These are phyloP conservation scores for Tholera decimalis DNA, from an alignment of 2,888 invertebrate species.

Conservation along the genomic window DNA sequence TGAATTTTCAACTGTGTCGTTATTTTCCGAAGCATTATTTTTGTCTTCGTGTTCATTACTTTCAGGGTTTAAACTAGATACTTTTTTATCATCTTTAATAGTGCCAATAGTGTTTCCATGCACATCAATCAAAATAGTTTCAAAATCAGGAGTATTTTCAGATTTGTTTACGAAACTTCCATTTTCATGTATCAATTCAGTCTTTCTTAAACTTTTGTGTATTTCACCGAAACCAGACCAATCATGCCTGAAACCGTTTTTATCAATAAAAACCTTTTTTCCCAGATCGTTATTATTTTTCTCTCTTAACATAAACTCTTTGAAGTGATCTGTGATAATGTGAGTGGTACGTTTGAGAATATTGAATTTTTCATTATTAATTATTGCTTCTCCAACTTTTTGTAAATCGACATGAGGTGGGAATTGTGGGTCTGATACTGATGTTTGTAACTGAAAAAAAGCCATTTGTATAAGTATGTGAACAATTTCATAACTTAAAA, in stretches of 20 bases:
- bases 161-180: not conserved
- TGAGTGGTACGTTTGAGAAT: constrained; percentile 77
- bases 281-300: constrained; percentile 39
- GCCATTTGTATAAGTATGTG: not conserved
- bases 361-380: constrained; percentile 77
- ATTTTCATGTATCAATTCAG: constrained; percentile 37
- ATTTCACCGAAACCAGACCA: constrained; percentile 75
- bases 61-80: not conserved
- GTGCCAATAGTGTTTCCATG: not conserved
- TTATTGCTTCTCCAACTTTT: constrained; percentile 74
- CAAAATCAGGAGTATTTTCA: not conserved
- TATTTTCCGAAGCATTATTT: not conserved
- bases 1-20: not conserved
- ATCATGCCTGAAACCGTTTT: constrained; percentile 79
- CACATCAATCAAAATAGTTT: not conserved
- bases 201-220: constrained; percentile 67
- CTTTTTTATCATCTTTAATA: constrained; percentile 1
- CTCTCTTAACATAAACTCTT: constrained; percentile 72
- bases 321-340: constrained; percentile 75
- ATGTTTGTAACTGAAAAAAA: constrained; percentile 44
- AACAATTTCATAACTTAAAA: not conserved
- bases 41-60: not conserved
- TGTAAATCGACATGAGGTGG: constrained; percentile 78
- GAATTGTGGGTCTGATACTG: constrained; percentile 59
- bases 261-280: constrained; percentile 75